Evolutionary conservation across 2,888 invertebrate species (phyloP).

Genomic region (Caradrina kadenii): DNA sequence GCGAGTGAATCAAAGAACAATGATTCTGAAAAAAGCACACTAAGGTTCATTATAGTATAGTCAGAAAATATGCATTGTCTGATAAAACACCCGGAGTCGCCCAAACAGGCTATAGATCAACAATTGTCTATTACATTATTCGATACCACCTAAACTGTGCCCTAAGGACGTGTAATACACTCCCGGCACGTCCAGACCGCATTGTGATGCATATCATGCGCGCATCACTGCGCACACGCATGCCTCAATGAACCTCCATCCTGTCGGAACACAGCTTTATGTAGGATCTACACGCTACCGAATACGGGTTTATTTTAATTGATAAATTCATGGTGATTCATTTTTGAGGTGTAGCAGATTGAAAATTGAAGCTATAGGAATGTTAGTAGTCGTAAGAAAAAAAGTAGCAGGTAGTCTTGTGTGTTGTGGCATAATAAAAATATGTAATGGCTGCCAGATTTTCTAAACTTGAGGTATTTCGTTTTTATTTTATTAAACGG

Average conservation of each 20-base stretch:
- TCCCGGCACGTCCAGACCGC: slow-evolving; percentile 19
- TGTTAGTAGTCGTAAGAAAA: not conserved
- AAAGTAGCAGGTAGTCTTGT: no score
- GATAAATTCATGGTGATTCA: slow-evolving; percentile 13
- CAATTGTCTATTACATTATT: slow-evolving; percentile 20
- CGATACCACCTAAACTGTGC: slow-evolving; percentile 17
- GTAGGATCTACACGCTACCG: slow-evolving; percentile 34
- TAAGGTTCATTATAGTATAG: no score
- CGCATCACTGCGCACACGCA: slow-evolving; percentile 50
- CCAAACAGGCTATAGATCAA: not conserved
- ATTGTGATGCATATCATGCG: slow-evolving; percentile 58
- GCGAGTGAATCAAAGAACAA: no score
- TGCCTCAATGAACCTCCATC: slow-evolving; percentile 47
- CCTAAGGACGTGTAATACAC: slow-evolving; percentile 17
- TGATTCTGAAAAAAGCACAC: no score
- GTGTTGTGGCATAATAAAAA: no score
- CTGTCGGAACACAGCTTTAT: slow-evolving; percentile 52
- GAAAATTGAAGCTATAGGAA: not conserved
- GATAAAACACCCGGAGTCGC: not conserved
- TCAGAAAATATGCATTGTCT: not conserved
- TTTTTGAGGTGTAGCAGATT: not conserved
- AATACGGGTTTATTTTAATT: slow-evolving; percentile 51
- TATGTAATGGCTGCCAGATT: no score
- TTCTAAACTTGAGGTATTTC: no score
- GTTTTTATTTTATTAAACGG: no score